Evolutionary conservation across 2,797 vertebrate species (phyloP).

Genomic region (Galago senegalensis): DNA sequence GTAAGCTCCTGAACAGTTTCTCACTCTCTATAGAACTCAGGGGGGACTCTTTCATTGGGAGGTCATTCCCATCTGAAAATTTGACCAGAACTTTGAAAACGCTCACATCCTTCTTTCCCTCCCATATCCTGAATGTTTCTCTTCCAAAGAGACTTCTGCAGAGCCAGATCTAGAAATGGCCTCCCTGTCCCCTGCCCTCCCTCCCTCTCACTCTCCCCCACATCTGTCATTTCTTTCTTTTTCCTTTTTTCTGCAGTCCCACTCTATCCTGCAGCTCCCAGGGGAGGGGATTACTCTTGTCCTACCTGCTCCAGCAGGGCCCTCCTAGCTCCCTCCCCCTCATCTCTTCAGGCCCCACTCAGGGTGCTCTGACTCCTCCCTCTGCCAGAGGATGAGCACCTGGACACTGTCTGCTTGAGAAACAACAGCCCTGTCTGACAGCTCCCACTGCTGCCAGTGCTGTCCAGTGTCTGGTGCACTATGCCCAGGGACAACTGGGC

Average conservation of each 20-base stretch:
- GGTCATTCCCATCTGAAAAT: not conserved
- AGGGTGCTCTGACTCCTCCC: not conserved
- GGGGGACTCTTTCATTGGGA: not conserved
- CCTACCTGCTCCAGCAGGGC: not conserved
- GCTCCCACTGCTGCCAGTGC: not conserved
- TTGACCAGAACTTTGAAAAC: not conserved
- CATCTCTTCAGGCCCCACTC: not conserved
- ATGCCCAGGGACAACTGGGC: conserved; percentile 4
- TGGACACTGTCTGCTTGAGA: not conserved
- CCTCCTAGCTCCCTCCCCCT: not conserved
- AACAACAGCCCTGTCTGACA: not conserved
- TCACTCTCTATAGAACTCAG: not conserved
- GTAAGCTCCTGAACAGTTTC: not conserved
- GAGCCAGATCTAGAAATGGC: not conserved
- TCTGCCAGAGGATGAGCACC: not conserved
- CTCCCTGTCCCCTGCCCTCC: not conserved
- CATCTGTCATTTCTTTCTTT: not conserved
- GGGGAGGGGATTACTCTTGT: not conserved
- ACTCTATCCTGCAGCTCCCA: not conserved
- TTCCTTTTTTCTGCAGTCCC: not conserved
- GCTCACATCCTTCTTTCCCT: not conserved
- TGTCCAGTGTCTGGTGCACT: not conserved
- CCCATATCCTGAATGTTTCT: not conserved
- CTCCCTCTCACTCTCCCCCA: not conserved
- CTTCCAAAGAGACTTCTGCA: not conserved